Base-by-base conservation (phyloP, 2,888 invertebrate genomes). In the Enoplolaimus lenunculus region DNA sequence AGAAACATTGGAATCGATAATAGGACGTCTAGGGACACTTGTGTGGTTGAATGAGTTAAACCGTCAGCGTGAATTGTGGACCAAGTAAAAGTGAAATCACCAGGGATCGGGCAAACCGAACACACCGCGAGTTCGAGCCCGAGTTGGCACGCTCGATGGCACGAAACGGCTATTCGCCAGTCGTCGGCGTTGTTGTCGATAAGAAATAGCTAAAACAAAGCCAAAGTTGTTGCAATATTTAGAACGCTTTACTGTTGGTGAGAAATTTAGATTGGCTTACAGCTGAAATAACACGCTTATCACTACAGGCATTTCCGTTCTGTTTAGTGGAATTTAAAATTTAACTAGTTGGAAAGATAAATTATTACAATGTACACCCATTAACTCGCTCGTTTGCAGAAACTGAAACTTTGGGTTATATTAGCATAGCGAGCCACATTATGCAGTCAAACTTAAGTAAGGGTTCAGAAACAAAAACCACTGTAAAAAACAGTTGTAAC, bases 171-270 rank as follows among this genome's bases (percentile, higher is more conserved):
- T 85, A 99, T 98, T 82, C 97, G 87, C 98, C 98, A 99, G 86
- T 98, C 98, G 83, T 99, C 98, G 76, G 97, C 94, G 85, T 95
- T 95, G 87, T 98, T 99, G 87, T 98, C 97, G 85, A 97, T 94
- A 90, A 97, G 95, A 87, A 97, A 98, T 85, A 98, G 88, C 95
- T 98, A 87, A 64, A 86, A 86, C 71, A 69, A 68, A 13, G 21
- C 21, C 45, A 7, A 13, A 45, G 21, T 45, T 7, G 7, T 7
- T 45, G 45, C 7, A 69, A 73, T 68, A 59, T 60, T n/a, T n/a
- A n/a, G n/a, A n/a, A n/a, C n/a, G n/a, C n/a, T n/a, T n/a, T n/a
- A n/a, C n/a, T n/a, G n/a, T n/a, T n/a, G n/a, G n/a, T n/a, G n/a
- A n/a, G n/a, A n/a, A n/a, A n/a, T n/a, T n/a, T n/a, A n/a, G n/a